A percentile compares a stretch with the other conserved stretches of the same genome.
phyloP scores from a whole-genome alignment of 2,113 vertebrate genomes.

The Otocyon megalotis region DNA sequence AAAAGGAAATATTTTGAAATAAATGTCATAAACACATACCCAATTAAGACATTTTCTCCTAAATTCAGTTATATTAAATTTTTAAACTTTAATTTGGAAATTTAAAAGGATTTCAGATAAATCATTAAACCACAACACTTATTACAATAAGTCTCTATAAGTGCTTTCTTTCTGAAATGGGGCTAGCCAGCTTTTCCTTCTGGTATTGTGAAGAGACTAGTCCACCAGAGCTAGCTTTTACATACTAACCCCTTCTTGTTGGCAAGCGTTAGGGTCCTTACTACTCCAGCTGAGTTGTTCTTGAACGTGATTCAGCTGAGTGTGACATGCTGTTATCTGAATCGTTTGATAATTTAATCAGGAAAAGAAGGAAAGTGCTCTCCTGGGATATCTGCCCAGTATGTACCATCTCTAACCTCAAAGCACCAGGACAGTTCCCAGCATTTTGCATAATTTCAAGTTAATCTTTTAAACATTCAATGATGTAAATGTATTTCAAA shows the following conservation, averaged over 20 bases:
- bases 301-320: background rate
- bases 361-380: background rate
- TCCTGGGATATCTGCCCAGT: background rate
- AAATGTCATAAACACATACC: background rate
- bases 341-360: background rate
- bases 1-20: conserved; percentile 17
- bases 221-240: background rate
- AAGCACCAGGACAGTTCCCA: background rate
- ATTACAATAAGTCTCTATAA: background rate
- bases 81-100: background rate
- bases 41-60: background rate
- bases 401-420: background rate
- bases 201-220: background rate
- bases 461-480: background rate
- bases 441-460: background rate
- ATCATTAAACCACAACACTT: background rate
- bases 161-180: background rate
- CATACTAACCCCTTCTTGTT: background rate
- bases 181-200: background rate
- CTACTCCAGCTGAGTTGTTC: background rate
- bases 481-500: background rate
- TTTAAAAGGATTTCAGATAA: background rate
- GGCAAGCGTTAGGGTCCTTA: background rate
- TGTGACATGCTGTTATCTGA: background rate
- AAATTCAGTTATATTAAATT: background rate